Conservation (phyloP, 1,140 invertebrate genomes). For the Chionoecetes opilio region DNA sequence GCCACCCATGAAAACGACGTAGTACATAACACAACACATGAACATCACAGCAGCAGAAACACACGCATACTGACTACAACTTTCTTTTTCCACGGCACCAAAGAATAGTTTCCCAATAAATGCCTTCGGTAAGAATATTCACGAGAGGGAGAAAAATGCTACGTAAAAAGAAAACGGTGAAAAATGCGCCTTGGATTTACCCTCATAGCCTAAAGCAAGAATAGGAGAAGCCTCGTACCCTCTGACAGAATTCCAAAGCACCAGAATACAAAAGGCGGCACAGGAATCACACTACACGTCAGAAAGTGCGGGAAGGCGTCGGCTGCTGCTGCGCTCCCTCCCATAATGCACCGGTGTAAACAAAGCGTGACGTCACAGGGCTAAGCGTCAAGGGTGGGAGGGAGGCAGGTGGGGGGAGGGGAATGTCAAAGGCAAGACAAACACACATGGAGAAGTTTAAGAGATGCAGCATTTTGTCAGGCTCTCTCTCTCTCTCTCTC, state of each 20-base stretch:
- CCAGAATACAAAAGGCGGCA: not conserved
- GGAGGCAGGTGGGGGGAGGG: not conserved
- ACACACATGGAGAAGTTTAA: not conserved
- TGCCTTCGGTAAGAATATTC: not conserved
- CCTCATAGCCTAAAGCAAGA: not conserved
- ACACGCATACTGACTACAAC: not conserved
- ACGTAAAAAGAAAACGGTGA: not conserved
- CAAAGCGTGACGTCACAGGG: not conserved
- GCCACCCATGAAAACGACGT: too few species aligned
- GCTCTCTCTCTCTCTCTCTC: not conserved
- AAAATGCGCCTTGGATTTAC: not conserved
- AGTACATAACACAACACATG: too few species aligned
- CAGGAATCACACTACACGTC: not conserved
- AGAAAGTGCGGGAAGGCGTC: not conserved
- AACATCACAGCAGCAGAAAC: not conserved
- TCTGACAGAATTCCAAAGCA: slow-evolving; percentile 10
- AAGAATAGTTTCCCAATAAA: slow-evolving; percentile 4
- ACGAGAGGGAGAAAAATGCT: not conserved
- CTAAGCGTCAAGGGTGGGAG: not conserved
- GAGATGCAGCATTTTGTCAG: not conserved
- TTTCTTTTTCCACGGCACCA: not conserved
- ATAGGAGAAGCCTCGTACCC: not conserved
- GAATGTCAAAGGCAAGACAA: slow-evolving; percentile 7
- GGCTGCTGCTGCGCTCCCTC: not conserved
- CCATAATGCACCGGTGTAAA: slow-evolving; percentile 9